phyloP scores from a whole-genome alignment of 2,113 vertebrate genomes.

The Vulpes vulpes region DNA sequence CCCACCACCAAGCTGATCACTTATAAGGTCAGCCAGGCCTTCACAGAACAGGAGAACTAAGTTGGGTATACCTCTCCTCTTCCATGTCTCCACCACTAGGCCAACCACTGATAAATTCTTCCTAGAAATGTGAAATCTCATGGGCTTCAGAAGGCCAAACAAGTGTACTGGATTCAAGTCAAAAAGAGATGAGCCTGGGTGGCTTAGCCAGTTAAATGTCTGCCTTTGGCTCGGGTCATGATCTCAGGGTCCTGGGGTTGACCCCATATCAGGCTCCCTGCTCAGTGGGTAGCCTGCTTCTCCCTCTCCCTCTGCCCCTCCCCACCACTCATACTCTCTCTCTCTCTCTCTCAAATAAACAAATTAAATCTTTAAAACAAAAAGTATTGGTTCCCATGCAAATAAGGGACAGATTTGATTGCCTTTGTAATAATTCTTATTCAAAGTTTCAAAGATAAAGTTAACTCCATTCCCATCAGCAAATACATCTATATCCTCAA shows the following conservation, averaged over 20 bases:
- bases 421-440: neutral
- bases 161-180: neutral
- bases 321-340: neutral
- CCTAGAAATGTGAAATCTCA: neutral
- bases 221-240: neutral
- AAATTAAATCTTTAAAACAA: neutral
- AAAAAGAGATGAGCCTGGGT: neutral
- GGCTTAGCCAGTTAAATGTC: neutral
- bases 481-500: neutral
- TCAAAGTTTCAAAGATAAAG: neutral
- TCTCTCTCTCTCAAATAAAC: neutral
- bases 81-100: neutral
- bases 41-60: neutral
- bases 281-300: neutral
- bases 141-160: neutral
- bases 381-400: neutral
- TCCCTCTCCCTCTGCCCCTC: neutral
- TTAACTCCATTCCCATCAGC: neutral
- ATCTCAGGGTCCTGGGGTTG: neutral
- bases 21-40: neutral
- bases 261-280: neutral
- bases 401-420: neutral
- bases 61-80: neutral
- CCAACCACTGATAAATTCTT: neutral
- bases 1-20: neutral